Conservation (phyloP, 2,888 invertebrate genomes). For the Catocala fraxini region DNA sequence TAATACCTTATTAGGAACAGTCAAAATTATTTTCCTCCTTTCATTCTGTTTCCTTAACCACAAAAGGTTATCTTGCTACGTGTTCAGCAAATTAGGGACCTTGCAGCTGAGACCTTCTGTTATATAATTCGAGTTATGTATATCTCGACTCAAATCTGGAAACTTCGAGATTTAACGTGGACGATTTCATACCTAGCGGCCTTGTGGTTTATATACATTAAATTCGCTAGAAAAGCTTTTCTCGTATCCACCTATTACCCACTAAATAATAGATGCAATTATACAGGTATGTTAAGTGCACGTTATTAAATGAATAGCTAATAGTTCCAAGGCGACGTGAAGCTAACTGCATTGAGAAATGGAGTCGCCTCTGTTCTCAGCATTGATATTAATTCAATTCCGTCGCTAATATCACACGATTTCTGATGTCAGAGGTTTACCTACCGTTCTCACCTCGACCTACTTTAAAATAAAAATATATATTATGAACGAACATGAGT, state of each 20-base stretch:
- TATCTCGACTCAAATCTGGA: neutral
- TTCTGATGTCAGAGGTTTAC: constrained; percentile 53
- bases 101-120: neutral
- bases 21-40: no score
- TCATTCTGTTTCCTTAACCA: no score
- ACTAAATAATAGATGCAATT: constrained; percentile 7
- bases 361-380: constrained; percentile 22
- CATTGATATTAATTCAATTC: constrained; percentile 31
- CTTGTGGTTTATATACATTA: neutral
- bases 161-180: neutral
- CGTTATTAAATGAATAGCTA: constrained; percentile 21
- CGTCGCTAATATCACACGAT: constrained; percentile 34
- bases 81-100: no score
- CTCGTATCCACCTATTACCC: neutral
- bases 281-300: constrained; percentile 18
- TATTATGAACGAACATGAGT: neutral
- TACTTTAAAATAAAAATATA: constrained; percentile 24
- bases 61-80: no score
- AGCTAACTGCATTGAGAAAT: constrained; percentile 18
- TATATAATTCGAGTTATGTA: neutral
- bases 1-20: no score
- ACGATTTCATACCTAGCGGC: neutral
- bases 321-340: constrained; percentile 26
- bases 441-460: constrained; percentile 49
- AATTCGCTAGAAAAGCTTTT: constrained; percentile 2